Evolutionary conservation across 2,113 vertebrate species (phyloP).

Genomic region (Gymnorhina tibicen): DNA sequence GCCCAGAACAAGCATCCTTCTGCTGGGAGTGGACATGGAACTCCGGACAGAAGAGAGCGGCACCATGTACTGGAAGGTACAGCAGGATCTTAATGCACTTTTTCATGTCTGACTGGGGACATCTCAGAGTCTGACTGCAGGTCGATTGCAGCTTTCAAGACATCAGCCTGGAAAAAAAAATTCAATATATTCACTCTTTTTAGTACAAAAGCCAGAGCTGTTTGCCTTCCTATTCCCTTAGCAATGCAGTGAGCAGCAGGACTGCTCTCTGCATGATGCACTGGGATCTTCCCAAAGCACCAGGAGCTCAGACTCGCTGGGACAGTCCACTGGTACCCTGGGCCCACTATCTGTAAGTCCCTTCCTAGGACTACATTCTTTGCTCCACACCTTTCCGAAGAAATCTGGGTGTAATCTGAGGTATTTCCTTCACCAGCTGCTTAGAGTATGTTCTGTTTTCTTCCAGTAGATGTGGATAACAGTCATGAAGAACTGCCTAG

Average conservation of each 20-base stretch:
- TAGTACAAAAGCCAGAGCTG: accelerated
- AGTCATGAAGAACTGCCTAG: background rate
- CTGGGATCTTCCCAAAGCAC: background rate
- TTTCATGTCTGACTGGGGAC: background rate
- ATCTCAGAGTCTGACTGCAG: background rate
- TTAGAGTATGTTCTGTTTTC: background rate
- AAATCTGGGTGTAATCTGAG: background rate
- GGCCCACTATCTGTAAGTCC: background rate
- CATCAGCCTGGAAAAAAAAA: background rate
- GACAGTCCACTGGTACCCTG: background rate
- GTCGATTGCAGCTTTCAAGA: background rate
- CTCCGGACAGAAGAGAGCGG: background rate
- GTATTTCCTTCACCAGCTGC: background rate
- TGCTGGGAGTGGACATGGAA: background rate
- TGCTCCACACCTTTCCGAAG: background rate
- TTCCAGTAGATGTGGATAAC: background rate
- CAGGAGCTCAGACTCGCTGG: background rate
- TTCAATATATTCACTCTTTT: background rate
- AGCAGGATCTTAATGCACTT: background rate
- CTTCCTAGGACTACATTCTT: background rate
- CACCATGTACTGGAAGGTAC: background rate
- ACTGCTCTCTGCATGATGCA: background rate
- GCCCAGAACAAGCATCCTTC: background rate
- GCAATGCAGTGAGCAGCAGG: background rate
- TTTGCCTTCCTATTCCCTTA: background rate